phyloP scores from a whole-genome alignment of 2,888 invertebrate species.

The Cryptocephalus primarius region DNA sequence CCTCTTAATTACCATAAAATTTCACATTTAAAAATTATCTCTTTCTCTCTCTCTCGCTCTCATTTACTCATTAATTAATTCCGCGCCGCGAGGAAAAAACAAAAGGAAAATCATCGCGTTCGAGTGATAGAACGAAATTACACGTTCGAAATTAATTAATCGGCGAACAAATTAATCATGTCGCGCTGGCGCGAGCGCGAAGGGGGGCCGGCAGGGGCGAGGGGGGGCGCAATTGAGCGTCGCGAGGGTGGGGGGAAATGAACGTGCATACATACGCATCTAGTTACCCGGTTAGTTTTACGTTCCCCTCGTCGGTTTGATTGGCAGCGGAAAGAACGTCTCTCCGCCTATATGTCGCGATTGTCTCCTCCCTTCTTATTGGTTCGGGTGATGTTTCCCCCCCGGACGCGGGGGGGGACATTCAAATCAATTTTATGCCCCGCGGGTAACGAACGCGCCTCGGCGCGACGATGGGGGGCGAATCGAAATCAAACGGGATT shows the following conservation, averaged over 20 bases:
- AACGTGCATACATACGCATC: not conserved
- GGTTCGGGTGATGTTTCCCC: constrained; percentile 23
- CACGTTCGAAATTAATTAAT: constrained; percentile 28
- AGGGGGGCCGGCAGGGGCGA: not conserved
- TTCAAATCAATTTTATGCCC: constrained; percentile 42
- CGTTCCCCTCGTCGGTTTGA: constrained; percentile 23
- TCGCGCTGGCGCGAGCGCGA: constrained; percentile 28
- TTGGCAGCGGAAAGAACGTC: constrained; percentile 33
- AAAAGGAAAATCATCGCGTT: constrained; percentile 5
- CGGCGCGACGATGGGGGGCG: too few species aligned
- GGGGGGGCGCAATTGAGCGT: not conserved
- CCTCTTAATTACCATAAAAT: not conserved
- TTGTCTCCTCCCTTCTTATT: constrained; percentile 31
- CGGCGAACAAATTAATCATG: constrained; percentile 32
- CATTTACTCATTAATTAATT: not conserved
- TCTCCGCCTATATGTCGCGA: constrained; percentile 31
- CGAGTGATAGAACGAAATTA: constrained; percentile 7
- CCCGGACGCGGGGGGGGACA: constrained; percentile 27
- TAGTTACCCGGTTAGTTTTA: not conserved
- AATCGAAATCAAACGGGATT: too few species aligned
- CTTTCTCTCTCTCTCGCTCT: too few species aligned
- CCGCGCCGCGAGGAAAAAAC: constrained; percentile 1
- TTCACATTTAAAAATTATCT: not conserved
- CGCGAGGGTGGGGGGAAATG: constrained; percentile 6
- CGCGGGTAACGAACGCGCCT: too few species aligned